Evolutionary conservation across 2,888 invertebrate genomes (phyloP).

Genomic region (Holacanthella duospinosa): DNA sequence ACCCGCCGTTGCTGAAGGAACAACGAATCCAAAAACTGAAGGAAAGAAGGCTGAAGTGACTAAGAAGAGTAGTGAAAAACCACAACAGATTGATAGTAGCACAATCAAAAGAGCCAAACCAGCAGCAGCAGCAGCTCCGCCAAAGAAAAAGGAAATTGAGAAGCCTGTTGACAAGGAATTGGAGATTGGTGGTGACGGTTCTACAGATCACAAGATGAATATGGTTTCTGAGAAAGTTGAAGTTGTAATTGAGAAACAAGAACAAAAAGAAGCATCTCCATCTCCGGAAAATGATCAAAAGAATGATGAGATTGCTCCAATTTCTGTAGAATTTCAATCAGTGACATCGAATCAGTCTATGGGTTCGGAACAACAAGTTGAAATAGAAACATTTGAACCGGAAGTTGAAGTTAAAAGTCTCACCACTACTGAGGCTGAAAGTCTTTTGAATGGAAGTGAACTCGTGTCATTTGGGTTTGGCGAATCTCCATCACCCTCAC

Average conservation of each 20-base stretch:
- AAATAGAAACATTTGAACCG: neutral
- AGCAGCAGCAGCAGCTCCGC: no score
- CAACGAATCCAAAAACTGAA: neutral
- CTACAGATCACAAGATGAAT: neutral
- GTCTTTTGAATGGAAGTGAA: neutral
- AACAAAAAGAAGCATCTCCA: neutral
- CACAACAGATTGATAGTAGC: neutral
- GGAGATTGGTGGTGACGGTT: neutral
- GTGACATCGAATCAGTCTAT: neutral
- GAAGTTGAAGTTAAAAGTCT: neutral
- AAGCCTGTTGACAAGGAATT: neutral
- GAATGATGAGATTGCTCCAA: neutral
- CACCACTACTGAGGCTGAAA: neutral
- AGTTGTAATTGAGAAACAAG: neutral
- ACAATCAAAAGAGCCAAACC: constrained; percentile 3
- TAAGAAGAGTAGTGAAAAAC: constrained; percentile 8
- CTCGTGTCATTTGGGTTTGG: neutral
- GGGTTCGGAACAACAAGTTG: neutral
- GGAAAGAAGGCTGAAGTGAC: constrained; percentile 8
- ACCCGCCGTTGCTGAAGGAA: neutral
- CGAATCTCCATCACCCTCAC: no score
- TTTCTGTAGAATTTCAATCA: neutral
- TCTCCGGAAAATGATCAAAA: neutral
- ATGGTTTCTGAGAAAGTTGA: neutral
- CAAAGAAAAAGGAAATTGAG: constrained; percentile 2